phyloP scores from a whole-genome alignment of 2,113 vertebrate species.

The Erpornis zantholeuca region DNA sequence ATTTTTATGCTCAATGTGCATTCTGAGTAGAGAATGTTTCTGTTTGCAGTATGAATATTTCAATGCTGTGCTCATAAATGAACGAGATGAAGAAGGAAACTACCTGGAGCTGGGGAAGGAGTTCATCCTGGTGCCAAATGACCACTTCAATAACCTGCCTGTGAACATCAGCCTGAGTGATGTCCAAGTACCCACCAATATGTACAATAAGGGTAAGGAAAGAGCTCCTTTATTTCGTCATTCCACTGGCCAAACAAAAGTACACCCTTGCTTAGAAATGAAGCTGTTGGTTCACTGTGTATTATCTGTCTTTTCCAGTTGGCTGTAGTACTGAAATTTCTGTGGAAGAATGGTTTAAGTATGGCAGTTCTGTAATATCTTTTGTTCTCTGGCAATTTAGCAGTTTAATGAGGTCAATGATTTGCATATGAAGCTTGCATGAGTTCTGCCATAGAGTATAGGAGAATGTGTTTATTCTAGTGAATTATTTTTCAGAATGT shows the following conservation, averaged over 20 bases:
- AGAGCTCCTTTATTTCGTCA: background rate
- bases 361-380: background rate
- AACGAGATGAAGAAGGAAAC: slow-evolving; percentile 90
- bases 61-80: slow-evolving; percentile 96
- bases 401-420: background rate
- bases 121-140: slow-evolving; percentile 94
- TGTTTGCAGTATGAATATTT: slow-evolving; percentile 95
- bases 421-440: background rate
- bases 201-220: slow-evolving; percentile 94
- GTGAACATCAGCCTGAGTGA: slow-evolving; percentile 97
- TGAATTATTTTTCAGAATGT: background rate
- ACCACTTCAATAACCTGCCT: slow-evolving; percentile 97
- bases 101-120: slow-evolving; percentile 93
- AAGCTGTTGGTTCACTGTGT: background rate
- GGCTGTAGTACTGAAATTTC: background rate
- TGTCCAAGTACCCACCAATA: slow-evolving; percentile 97
- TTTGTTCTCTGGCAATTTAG: background rate
- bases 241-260: background rate
- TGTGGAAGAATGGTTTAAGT: background rate
- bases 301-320: background rate
- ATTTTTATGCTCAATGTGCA: background rate
- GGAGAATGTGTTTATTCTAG: background rate
- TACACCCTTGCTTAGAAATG: background rate
- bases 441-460: background rate
- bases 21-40: background rate